Evolutionary conservation across 2,113 vertebrate species (phyloP).

Genomic region (human (Homo sapiens)): GRCh38 chr3:65868001-65868500

Average conservation of each 20-base stretch:
- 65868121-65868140: background rate
- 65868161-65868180: background rate
- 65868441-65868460: background rate
- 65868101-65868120: background rate
- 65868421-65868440: background rate
- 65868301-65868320: background rate
- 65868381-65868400: background rate
- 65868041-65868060: slow-evolving; percentile 34
- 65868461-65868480: no score
- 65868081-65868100: background rate
- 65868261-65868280: background rate
- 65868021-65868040: slow-evolving; percentile 51
- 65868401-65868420: fast-evolving
- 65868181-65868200: fast-evolving
- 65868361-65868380: background rate
- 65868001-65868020: slow-evolving; percentile 49
- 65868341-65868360: background rate
- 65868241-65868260: background rate
- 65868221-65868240: no score
- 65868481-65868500: background rate
- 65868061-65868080: slow-evolving; percentile 58
- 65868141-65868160: background rate
- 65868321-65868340: no score
- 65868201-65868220: background rate
- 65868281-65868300: background rate